Conservation (phyloP, 1,140 invertebrate species). For the Hydropsyche tenuis region DNA sequence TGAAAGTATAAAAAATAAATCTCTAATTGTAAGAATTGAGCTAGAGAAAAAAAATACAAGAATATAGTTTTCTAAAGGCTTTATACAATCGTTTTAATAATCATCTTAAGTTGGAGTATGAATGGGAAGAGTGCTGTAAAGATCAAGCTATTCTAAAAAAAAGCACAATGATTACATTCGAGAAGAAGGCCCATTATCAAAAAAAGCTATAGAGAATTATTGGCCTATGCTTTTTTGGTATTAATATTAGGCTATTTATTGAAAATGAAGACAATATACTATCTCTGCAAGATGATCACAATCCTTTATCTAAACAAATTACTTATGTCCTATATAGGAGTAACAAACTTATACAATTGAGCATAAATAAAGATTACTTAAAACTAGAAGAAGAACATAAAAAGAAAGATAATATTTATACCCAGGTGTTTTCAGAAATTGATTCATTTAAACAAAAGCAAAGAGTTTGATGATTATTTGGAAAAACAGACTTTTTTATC, state of each 20-base stretch:
- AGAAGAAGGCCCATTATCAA: background rate
- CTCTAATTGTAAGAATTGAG: too few species aligned
- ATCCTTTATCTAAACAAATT: background rate
- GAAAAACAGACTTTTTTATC: background rate
- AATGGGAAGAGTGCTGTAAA: background rate
- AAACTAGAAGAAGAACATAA: background rate
- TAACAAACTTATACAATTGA: background rate
- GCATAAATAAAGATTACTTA: background rate
- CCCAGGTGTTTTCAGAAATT: background rate
- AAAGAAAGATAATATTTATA: background rate
- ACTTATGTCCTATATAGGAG: background rate
- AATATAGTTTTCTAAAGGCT: background rate
- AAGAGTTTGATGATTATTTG: background rate
- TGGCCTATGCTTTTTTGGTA: slow-evolving; percentile 1
- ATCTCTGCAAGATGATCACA: background rate
- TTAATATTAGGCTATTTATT: background rate
- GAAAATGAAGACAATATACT: background rate
- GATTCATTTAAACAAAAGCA: background rate
- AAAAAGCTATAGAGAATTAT: slow-evolving; percentile 13
- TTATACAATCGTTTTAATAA: background rate
- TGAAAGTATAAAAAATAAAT: too few species aligned
- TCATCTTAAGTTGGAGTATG: background rate
- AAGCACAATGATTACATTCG: background rate
- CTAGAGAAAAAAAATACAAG: background rate
- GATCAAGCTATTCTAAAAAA: background rate